phyloP scores from a whole-genome alignment of 1,140 invertebrate species.

The Sminthurinus signatus region DNA sequence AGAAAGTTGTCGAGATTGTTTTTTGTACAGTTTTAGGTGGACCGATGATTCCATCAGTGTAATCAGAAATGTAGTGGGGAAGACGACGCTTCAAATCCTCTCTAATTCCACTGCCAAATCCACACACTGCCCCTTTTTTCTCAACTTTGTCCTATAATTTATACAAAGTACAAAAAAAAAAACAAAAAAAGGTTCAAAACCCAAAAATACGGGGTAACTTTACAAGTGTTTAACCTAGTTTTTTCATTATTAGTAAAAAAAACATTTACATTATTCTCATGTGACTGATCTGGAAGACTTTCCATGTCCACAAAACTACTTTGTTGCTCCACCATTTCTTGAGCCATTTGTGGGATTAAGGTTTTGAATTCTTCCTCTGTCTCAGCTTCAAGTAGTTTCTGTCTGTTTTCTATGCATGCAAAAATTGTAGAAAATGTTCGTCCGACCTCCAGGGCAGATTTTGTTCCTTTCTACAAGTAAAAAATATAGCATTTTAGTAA shows the following conservation, averaged over 20 bases:
- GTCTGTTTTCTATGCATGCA: neutral
- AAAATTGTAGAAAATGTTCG: neutral
- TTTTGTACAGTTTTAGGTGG: conserved; percentile 49
- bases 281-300: conserved; percentile 44
- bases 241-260: no score
- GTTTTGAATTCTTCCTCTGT: neutral
- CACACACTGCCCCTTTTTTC: neutral
- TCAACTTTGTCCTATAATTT: no score
- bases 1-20: conserved; percentile 52
- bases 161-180: no score
- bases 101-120: conserved; percentile 48
- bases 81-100: conserved; percentile 50
- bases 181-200: no score
- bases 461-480: neutral
- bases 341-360: neutral
- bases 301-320: no score
- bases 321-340: neutral
- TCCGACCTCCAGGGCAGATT: neutral
- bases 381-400: neutral
- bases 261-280: conserved; percentile 49
- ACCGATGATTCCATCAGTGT: conserved; percentile 51
- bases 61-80: conserved; percentile 53
- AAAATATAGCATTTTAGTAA: neutral
- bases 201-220: conserved; percentile 23
- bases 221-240: no score